Evolutionary conservation across 2,888 invertebrate species (phyloP), one percentile per base, ranked within the genome.

Genomic region (Leptarthrus brevirostris): DNA sequence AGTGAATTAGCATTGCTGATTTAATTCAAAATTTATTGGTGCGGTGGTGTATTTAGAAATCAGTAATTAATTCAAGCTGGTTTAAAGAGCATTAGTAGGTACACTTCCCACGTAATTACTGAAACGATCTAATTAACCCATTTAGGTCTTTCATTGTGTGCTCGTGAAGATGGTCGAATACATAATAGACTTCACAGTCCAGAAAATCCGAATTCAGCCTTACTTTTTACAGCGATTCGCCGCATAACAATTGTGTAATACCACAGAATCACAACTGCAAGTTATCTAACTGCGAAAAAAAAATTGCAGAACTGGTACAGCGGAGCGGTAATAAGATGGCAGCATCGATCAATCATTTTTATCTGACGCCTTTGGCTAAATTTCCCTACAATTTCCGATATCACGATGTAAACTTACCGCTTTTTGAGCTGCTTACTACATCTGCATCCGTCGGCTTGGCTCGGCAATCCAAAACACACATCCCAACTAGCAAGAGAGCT

Each of bases 361-460:
- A 20, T 4, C 22, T 44, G 64, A 40, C 47, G 44, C 44, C n/a
- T 24, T 3, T 12, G 14, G 49, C 34, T 16, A 69, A 18, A 49
- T 18, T 69, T 52, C 20, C 40, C 26, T 54, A 26, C 18, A 12
- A 54, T 54, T 54, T 49, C 20, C 20, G 26, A 47, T 64, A 14
- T 22, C 22, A 24, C 22, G 12, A 72, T 24, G 40, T 22, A 5
- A 36, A 72, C 72, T 72, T 58, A 72, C 72, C 72, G 26, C 56
- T 56, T 18, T 56, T 72, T 36, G 16, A 3, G n/a, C 36, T 53
- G 12, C 22, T 36, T 14, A 20, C 44, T 8, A 12, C 64, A 12
- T 40, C 26, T 56, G 54, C 58, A 26, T 72, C 72, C 47, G 72
- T 58, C 44, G 72, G 72, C 26, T 72, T 72, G 5, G 72, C 72